Conservation (phyloP, 2,888 invertebrate genomes). For the Noctua janthina region DNA sequence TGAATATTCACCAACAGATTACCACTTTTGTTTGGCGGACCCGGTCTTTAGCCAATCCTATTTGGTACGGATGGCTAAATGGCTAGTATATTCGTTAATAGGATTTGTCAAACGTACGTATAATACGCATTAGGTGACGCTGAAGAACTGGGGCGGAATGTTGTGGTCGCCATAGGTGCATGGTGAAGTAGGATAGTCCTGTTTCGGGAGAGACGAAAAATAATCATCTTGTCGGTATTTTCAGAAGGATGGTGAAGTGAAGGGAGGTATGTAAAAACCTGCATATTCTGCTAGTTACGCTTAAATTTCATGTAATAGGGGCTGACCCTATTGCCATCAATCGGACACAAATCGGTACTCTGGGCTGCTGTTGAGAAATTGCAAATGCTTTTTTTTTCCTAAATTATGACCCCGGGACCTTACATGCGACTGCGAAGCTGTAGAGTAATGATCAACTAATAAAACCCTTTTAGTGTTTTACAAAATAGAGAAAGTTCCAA, state of each 20-base stretch:
- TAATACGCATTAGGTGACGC: conserved; percentile 72
- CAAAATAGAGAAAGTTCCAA: too few relatives aligned
- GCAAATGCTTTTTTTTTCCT: neutral
- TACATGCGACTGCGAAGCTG: neutral
- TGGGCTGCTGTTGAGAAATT: neutral
- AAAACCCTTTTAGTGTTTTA: too few relatives aligned
- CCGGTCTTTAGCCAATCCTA: conserved; percentile 53
- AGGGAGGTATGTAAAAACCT: neutral
- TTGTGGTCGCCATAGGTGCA: conserved; percentile 54
- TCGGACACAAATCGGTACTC: neutral
- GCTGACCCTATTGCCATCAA: neutral
- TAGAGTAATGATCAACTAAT: neutral
- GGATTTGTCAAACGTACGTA: conserved; percentile 74
- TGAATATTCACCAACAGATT: conserved; percentile 46
- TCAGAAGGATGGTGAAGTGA: neutral
- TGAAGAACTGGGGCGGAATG: conserved; percentile 74
- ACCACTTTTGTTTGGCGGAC: conserved; percentile 34
- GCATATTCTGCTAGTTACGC: neutral
- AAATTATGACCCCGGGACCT: neutral
- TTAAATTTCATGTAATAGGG: neutral
- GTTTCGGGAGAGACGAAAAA: neutral
- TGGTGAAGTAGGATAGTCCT: neutral
- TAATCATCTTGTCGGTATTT: neutral
- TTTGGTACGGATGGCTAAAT: conserved; percentile 46
- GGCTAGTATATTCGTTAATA: conserved; percentile 68